These are phyloP conservation scores for Platorchestia sp. DNA, from an alignment of 1,140 invertebrate species.

Conservation along the genomic window DNA sequence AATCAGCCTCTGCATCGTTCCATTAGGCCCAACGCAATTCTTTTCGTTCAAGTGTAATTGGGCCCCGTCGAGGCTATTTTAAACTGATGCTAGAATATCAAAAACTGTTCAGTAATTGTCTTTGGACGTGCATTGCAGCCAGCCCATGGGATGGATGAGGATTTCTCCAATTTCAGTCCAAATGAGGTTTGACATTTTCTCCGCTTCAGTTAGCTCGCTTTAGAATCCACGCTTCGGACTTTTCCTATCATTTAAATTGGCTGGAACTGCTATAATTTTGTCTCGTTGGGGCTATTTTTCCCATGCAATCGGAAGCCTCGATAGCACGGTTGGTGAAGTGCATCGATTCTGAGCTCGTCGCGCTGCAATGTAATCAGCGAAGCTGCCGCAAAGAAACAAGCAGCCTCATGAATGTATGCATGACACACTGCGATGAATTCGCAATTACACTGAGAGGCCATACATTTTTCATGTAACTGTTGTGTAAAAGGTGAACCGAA, in stretches of 20 bases:
- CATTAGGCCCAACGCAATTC: not conserved
- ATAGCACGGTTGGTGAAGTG: not conserved
- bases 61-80: not conserved
- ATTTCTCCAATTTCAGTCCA: not conserved
- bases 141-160: not conserved
- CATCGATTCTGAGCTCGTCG: not conserved
- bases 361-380: conserved; percentile 25
- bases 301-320: not conserved
- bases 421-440: conserved; percentile 22
- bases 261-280: not conserved
- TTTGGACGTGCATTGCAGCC: not conserved
- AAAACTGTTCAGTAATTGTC: not conserved
- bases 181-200: not conserved
- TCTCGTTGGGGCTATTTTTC: conserved; percentile 3
- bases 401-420: conserved; percentile 19
- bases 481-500: not conserved
- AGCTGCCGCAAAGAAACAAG: conserved; percentile 21
- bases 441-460: not conserved
- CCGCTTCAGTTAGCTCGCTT: not conserved
- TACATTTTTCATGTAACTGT: not conserved
- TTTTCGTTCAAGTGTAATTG: not conserved
- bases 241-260: conserved; percentile 38
- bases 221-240: not conserved
- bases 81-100: not conserved
- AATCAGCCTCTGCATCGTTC: too few relatives aligned